Base-by-base conservation (phyloP, 2,113 vertebrate species). In the Arizona elegans region DNA sequence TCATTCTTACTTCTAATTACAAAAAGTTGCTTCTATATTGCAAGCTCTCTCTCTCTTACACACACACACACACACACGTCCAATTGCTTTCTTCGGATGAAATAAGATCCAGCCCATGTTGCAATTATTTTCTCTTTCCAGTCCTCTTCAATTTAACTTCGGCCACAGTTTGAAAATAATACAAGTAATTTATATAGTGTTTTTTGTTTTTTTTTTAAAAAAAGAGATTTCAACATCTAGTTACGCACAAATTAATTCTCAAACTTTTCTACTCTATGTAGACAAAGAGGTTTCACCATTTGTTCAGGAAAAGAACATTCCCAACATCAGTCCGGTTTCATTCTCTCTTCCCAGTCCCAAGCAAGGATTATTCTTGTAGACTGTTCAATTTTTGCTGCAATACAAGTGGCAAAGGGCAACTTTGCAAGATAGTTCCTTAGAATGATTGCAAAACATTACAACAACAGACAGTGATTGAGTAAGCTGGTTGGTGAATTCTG, bases 191-290 rank as follows among this genome's bases (percentile, higher is more conserved):
- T 29, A 62, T 59, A 59, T 59, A 47, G 55, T 59, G 54, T 29
- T 94, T 43, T 43, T 43, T 3, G n/a, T 47, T 47, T 47, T 47
- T 4, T 47, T 47, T 47, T 92, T 96, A 95, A 94, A 95, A 95
- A 70, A 93, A 81, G 47, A n/a, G 50, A 53, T 53, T 87, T 53
- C 12, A 87, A 17, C 12, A 7, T 87, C 24, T 26, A 29, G 26
- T 12, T 53, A 26, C n/a, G 24, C 86, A 53, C 23, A 38, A 59
- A 43, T 56, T 33, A 59, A 47, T 24, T 59, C 88, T 89, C 17
- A 17, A 89, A 11, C 11, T 15, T 21, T 21, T 12, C n/a, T 89
- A 38, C n/a, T 38, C 1, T 89, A 12, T 58, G 33, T 56, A 38
- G 55, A 38, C 23, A 59, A n/a, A 89, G 9, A 89, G 19, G n/a